Conservation (phyloP, 2,888 invertebrate genomes). For the Abrostola triplasia region DNA sequence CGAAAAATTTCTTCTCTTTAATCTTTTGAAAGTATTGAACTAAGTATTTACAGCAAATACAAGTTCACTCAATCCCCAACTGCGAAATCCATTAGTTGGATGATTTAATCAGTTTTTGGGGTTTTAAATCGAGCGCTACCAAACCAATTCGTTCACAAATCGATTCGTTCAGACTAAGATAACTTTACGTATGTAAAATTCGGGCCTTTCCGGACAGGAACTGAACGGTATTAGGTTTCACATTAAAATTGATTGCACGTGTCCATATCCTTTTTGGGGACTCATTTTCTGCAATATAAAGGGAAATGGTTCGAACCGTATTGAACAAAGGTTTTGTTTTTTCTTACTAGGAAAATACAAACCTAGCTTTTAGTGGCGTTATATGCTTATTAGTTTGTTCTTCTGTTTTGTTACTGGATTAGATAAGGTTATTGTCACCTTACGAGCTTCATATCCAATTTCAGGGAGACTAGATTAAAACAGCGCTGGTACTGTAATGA, state of each 20-base stretch:
- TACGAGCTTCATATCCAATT: too few relatives aligned
- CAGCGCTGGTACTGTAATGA: too few relatives aligned
- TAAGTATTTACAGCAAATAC: background rate
- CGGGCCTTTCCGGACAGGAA: slow-evolving; percentile 42
- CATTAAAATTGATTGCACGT: slow-evolving; percentile 55
- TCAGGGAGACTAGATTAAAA: too few relatives aligned
- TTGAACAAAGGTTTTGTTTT: slow-evolving; percentile 45
- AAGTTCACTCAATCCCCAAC: slow-evolving; percentile 1
- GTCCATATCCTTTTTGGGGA: slow-evolving; percentile 50
- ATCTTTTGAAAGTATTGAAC: background rate
- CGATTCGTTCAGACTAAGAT: slow-evolving; percentile 38
- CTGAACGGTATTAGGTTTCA: slow-evolving; percentile 40
- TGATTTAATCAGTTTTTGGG: slow-evolving; percentile 34
- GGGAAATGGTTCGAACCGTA: slow-evolving; percentile 41
- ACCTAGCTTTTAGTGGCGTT: slow-evolving; percentile 17
- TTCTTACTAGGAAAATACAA: slow-evolving; percentile 32
- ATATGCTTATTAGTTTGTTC: slow-evolving; percentile 17
- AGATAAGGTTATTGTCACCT: background rate
- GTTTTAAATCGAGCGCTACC: slow-evolving; percentile 27
- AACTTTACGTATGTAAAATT: slow-evolving; percentile 47
- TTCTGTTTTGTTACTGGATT: background rate
- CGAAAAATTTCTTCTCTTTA: background rate
- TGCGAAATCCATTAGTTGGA: slow-evolving; percentile 23
- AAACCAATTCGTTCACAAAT: slow-evolving; percentile 36
- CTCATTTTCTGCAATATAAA: slow-evolving; percentile 53